Percentiles rank a stretch among this genome's conserved stretches.
Conservation (phyloP, 2,888 invertebrate species). For the Nomada hirtipes region DNA sequence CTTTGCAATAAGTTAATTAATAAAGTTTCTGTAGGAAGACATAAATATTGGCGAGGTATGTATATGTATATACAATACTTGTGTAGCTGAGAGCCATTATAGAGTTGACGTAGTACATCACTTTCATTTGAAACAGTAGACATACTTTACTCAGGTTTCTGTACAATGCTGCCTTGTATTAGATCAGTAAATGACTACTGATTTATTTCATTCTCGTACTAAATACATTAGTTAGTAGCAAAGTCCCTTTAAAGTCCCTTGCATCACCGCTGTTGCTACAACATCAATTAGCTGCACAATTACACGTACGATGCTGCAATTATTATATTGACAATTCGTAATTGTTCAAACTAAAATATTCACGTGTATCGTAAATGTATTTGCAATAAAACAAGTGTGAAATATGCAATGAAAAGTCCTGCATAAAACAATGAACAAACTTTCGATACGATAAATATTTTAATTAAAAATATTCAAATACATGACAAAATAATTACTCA, state of each 20-base stretch:
- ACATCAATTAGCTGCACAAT: too few relatives aligned
- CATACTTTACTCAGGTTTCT: constrained; percentile 11
- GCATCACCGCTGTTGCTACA: too few relatives aligned
- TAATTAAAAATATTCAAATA: too few relatives aligned
- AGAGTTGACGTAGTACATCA: constrained; percentile 31
- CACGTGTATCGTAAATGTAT: too few relatives aligned
- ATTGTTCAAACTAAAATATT: too few relatives aligned
- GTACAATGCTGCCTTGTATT: constrained; percentile 27
- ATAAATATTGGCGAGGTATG: constrained; percentile 27
- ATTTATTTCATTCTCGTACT: constrained; percentile 20
- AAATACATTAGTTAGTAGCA: constrained; percentile 16
- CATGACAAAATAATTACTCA: too few relatives aligned
- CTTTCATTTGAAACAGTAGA: constrained; percentile 19
- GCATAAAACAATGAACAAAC: too few relatives aligned
- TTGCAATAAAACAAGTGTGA: too few relatives aligned
- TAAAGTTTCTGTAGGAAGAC: constrained; percentile 27
- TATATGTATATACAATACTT: background rate
- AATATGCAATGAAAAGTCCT: too few relatives aligned
- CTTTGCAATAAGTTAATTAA: constrained; percentile 34
- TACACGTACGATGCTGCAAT: too few relatives aligned
- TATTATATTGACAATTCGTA: too few relatives aligned
- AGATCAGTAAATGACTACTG: constrained; percentile 16
- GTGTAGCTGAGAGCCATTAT: constrained; percentile 21
- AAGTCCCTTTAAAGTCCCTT: background rate
- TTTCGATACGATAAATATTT: too few relatives aligned